These are phyloP conservation scores for Lasioglossum malachurum DNA, from an alignment of 2,888 invertebrate species.

Conservation along the genomic window DNA sequence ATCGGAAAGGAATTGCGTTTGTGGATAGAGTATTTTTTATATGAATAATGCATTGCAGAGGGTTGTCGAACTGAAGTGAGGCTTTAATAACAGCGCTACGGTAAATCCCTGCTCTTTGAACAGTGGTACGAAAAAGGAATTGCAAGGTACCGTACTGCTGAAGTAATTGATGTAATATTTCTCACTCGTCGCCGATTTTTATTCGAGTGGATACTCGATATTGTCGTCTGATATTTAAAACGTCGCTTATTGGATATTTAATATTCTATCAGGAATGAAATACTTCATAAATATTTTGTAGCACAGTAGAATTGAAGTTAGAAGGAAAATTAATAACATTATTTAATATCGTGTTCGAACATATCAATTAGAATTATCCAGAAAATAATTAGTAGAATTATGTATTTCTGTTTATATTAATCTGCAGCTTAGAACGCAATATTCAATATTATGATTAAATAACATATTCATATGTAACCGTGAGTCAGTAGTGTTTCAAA, in stretches of 20 bases:
- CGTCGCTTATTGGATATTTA: neutral
- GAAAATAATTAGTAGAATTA: neutral
- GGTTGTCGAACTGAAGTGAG: slow-evolving; percentile 7
- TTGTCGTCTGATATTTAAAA: neutral
- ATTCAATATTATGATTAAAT: neutral
- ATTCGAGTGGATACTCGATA: neutral
- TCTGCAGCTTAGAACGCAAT: neutral
- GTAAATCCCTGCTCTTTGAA: slow-evolving; percentile 4
- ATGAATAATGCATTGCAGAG: slow-evolving; percentile 55
- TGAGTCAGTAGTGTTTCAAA: neutral
- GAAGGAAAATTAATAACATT: neutral
- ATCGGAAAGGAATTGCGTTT: slow-evolving; percentile 16
- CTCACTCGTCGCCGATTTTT: neutral
- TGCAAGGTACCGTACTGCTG: neutral
- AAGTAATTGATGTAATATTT: neutral
- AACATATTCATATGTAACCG: neutral
- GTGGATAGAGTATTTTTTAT: slow-evolving; percentile 19
- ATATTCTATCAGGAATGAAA: neutral
- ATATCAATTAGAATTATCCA: neutral
- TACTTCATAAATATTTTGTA: neutral
- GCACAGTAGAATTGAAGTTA: neutral
- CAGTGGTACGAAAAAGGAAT: neutral
- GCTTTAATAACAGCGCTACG: slow-evolving; percentile 1
- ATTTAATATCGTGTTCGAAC: neutral
- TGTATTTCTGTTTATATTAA: neutral